phyloP scores from a whole-genome alignment of 2,113 vertebrate species.

The Spermophilus dauricus region DNA sequence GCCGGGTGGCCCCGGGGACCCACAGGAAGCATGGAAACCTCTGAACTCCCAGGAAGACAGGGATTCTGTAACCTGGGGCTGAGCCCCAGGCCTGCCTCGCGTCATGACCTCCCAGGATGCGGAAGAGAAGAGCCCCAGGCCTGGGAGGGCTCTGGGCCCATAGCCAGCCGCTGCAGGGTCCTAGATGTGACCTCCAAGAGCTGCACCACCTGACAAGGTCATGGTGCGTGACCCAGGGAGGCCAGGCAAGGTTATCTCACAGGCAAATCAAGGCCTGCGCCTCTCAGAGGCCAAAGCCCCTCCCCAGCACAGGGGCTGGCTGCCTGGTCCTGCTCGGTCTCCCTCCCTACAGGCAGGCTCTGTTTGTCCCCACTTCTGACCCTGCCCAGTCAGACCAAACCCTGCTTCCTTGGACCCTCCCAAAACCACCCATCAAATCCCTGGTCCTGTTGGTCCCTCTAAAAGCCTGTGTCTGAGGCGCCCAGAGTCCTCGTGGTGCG shows the following conservation, averaged over 20 bases:
- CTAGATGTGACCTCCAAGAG: neutral
- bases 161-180: neutral
- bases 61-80: neutral
- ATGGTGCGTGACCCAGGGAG: too few species aligned
- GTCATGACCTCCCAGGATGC: rapidly evolving
- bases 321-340: neutral
- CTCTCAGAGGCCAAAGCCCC: neutral
- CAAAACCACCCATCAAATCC: neutral
- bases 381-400: too few species aligned
- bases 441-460: neutral
- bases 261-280: neutral
- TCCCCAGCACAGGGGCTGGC: neutral
- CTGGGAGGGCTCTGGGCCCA: neutral
- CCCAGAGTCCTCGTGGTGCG: rapidly evolving
- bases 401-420: neutral
- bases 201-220: neutral
- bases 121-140: neutral
- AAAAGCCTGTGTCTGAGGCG: too few species aligned
- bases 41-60: neutral
- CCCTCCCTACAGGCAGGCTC: neutral
- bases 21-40: too few species aligned
- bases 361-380: neutral
- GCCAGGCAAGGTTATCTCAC: neutral
- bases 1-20: too few species aligned
- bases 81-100: neutral